phyloP scores from a whole-genome alignment of 2,888 invertebrate genomes.

The Ecliptopera silaceata region DNA sequence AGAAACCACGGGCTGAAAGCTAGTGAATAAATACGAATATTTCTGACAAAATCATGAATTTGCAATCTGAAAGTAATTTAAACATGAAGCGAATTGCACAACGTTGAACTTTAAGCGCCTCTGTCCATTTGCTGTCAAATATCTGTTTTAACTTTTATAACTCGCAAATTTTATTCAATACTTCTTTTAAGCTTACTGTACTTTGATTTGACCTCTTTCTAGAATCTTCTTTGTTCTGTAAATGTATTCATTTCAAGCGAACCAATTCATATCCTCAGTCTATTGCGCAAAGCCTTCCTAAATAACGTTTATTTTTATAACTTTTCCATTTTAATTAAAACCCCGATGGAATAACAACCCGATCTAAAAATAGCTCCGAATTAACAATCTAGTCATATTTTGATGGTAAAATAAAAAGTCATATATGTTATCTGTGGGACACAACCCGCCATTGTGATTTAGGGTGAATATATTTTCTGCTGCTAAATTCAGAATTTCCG shows the following conservation, averaged over 20 bases:
- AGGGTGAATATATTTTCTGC: constrained; percentile 12
- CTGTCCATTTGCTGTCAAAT: constrained; percentile 8
- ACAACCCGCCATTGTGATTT: constrained; percentile 9
- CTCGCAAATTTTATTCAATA: constrained; percentile 1
- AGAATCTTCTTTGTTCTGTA: too few species aligned
- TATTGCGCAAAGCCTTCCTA: too few species aligned
- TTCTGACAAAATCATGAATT: not conserved
- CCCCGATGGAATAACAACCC: not conserved
- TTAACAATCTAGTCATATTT: not conserved
- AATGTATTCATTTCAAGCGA: too few species aligned
- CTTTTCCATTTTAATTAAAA: not conserved
- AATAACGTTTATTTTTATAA: too few species aligned
- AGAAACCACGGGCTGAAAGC: too few species aligned
- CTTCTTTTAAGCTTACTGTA: not conserved
- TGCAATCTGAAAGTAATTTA: not conserved
- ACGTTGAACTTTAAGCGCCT: not conserved
- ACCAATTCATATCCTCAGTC: too few species aligned
- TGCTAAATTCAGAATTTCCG: not conserved
- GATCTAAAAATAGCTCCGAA: not conserved
- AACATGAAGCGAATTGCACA: not conserved
- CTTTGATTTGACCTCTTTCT: too few species aligned
- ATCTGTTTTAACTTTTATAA: constrained; percentile 10
- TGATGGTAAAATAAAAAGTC: constrained; percentile 1
- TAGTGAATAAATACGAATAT: not conserved
- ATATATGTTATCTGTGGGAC: constrained; percentile 13